These are phyloP conservation scores for Rotaria macrura DNA, from an alignment of 2,888 invertebrate species.

Conservation along the genomic window DNA sequence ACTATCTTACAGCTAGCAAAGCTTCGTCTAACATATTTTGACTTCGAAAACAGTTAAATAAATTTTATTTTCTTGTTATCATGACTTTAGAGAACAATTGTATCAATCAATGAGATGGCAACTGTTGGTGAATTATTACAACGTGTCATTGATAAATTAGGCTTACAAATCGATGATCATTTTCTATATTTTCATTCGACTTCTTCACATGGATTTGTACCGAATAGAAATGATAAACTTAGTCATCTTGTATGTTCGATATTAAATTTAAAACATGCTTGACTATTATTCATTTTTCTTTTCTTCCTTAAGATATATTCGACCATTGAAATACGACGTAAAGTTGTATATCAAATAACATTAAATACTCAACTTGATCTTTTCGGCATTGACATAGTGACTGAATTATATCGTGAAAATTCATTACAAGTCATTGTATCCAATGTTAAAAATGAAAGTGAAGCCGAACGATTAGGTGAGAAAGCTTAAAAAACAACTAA, in stretches of 20 bases:
- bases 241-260: background rate
- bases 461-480: background rate
- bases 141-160: background rate
- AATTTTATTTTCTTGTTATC: background rate
- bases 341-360: slow-evolving; percentile 11
- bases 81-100: background rate
- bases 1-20: too few relatives aligned
- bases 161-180: slow-evolving; percentile 9
- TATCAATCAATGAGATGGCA: background rate
- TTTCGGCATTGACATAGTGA: background rate
- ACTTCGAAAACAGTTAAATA: too few relatives aligned
- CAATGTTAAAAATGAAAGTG: background rate
- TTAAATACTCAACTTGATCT: background rate
- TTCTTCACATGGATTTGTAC: background rate
- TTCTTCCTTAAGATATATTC: background rate
- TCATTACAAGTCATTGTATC: background rate
- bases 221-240: background rate
- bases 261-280: too few relatives aligned
- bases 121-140: slow-evolving; percentile 8
- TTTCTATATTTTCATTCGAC: background rate
- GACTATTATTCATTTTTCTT: background rate
- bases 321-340: background rate
- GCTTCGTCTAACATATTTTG: too few relatives aligned
- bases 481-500: background rate
- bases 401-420: slow-evolving; percentile 9